Evolutionary conservation across 1,140 invertebrate species (phyloP).

Genomic region (Oreohelix idahoensis): DNA sequence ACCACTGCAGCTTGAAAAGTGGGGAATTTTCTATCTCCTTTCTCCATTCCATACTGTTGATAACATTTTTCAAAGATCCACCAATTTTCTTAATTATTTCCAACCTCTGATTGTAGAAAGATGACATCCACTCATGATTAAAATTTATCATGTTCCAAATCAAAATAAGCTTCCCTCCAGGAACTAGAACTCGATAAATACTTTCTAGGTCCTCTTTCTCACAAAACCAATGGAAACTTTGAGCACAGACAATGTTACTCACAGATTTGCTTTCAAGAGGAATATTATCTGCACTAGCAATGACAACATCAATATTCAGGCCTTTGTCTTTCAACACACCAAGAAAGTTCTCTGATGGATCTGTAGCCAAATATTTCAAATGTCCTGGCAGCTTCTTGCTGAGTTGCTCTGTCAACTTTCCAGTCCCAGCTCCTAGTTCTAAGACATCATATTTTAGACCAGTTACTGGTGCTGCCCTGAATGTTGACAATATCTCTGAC

Average conservation of each 20-base stretch:
- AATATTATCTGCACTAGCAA: constrained; percentile 28
- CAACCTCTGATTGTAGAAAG: constrained; percentile 13
- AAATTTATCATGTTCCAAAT: constrained; percentile 18
- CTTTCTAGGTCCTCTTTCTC: constrained; percentile 33
- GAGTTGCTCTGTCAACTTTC: constrained; percentile 42
- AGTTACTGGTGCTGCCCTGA: not conserved
- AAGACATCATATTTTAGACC: constrained; percentile 25
- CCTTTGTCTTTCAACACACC: constrained; percentile 27
- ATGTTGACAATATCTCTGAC: not conserved
- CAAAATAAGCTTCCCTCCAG: constrained; percentile 44
- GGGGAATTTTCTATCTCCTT: too few relatives aligned
- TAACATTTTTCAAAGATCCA: not conserved
- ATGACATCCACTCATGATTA: constrained; percentile 15
- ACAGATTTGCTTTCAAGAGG: not conserved
- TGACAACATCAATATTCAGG: constrained; percentile 21
- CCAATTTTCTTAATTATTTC: not conserved
- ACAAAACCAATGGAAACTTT: constrained; percentile 53
- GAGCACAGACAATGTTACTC: constrained; percentile 44
- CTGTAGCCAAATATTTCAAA: constrained; percentile 41
- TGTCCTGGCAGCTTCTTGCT: constrained; percentile 20
- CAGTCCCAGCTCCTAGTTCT: constrained; percentile 50
- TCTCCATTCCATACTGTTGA: constrained; percentile 9
- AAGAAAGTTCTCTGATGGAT: constrained; percentile 42
- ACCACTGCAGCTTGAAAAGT: not conserved
- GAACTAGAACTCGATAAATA: constrained; percentile 45